Evolutionary conservation across 2,888 invertebrate species (phyloP), one percentile per base, ranked within the genome.

Genomic region (Sphaerophoria rueppellii): DNA sequence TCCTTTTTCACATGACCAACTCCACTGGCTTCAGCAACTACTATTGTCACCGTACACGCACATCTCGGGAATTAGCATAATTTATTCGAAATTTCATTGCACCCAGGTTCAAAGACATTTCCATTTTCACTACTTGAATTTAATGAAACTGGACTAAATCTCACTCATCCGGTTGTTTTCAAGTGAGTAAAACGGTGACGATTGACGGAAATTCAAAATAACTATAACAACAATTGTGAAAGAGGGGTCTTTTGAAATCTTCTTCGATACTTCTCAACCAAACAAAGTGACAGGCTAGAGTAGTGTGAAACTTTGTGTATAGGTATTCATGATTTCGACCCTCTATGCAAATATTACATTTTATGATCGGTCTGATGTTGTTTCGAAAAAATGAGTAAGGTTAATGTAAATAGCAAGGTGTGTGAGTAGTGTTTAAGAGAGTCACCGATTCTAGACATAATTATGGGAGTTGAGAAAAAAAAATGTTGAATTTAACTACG

Each of bases 11-110:
- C 81, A 85, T 73, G 69, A 24, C 52, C 75, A 61, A 80, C 63
- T 63, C 16, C 63, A 50, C 50, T 60, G 37, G 4, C 37, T 37
- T 24, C 14, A 76, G 71, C 77, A 73, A 58, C 81, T 7, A 9
- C 43, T 85, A 73, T 85, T 85, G 85, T 85, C 85, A 77, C 16
- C 73, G 55, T 77, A 61, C 85, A 85, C 81, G 83, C 83, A 83
- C 80, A 76, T 65, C 72, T 65, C 76, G 35, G 67, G 63, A 83
- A 85, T 85, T 81, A 70, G 65, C 85, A 85, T 85, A 85, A 85
- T 85, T 85, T 85, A 85, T 85, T 73, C 85, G 46, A 65, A 76
- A 85, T 77, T 76, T 34, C 54, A 50, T 46, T 70, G 58, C 55
- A 55, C 76, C 72, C 69, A 73, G 58, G 77, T 85, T 81, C 81